A percentile compares a stretch with the other conserved stretches of the same genome.
phyloP scores from a whole-genome alignment of 2,888 invertebrate genomes.

The Pheosia tremula region DNA sequence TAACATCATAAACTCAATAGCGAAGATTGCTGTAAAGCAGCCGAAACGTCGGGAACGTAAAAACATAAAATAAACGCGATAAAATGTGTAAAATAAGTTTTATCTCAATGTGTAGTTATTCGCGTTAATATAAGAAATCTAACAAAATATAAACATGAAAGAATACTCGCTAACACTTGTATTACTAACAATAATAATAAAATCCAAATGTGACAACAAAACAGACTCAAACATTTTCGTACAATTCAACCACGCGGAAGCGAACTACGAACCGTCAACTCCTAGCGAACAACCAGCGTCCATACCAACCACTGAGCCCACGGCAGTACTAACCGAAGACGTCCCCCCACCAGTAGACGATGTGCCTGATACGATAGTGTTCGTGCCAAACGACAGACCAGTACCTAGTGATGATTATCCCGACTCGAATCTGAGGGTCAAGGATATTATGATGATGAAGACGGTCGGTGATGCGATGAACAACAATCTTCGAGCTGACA shows the following conservation, averaged over 20 bases:
- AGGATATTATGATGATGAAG: constrained; percentile 38
- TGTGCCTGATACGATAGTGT: constrained; percentile 47
- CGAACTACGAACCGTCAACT: constrained; percentile 9
- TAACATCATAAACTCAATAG: too few species aligned
- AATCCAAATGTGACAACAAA: constrained; percentile 25
- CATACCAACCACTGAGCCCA: constrained; percentile 1
- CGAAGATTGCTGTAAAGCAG: too few species aligned
- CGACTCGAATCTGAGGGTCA: constrained; percentile 26
- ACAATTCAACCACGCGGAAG: constrained; percentile 54
- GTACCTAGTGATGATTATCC: constrained; percentile 38
- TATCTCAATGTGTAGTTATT: too few species aligned
- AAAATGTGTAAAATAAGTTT: too few species aligned
- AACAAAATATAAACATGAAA: neutral
- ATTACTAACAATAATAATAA: constrained; percentile 21
- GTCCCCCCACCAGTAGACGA: constrained; percentile 18
- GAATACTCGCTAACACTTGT: neutral
- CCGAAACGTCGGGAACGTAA: too few species aligned
- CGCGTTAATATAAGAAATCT: too few species aligned
- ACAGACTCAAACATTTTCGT: constrained; percentile 53
- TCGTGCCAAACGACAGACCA: constrained; percentile 56
- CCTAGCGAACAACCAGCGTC: neutral
- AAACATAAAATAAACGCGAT: too few species aligned
- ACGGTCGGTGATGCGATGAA: constrained; percentile 40
- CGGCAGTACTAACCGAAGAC: neutral
- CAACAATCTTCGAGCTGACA: constrained; percentile 35